These are phyloP conservation scores for Pediacus dermestoides DNA, from an alignment of 2,888 invertebrate genomes.

Conservation along the genomic window DNA sequence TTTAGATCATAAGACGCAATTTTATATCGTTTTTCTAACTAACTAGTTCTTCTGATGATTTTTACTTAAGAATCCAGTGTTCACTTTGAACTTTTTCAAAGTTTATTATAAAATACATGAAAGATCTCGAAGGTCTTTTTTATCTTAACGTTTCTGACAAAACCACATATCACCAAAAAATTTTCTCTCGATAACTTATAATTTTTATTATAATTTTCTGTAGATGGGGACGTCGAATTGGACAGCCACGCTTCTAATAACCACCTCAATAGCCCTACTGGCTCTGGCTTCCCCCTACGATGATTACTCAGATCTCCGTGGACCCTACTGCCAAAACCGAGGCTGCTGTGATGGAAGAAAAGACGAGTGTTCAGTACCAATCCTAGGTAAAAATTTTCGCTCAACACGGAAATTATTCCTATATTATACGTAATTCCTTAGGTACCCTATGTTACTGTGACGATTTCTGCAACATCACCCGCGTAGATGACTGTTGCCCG, in stretches of 20 bases:
- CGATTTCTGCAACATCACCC: slow-evolving; percentile 77
- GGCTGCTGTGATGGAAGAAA: slow-evolving; percentile 71
- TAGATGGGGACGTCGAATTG: slow-evolving; percentile 29
- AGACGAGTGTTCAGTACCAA: slow-evolving; percentile 79
- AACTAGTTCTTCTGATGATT: too few relatives aligned
- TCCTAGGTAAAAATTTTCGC: slow-evolving; percentile 56
- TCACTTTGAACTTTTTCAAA: too few relatives aligned
- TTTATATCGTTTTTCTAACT: too few relatives aligned
- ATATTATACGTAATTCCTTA: too few relatives aligned
- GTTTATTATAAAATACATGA: too few relatives aligned
- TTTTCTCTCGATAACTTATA: too few relatives aligned
- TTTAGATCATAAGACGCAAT: too few relatives aligned
- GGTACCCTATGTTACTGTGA: slow-evolving; percentile 93
- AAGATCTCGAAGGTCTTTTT: too few relatives aligned
- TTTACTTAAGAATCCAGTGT: too few relatives aligned
- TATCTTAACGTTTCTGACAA: too few relatives aligned
- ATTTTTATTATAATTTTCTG: too few relatives aligned
- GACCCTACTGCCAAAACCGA: slow-evolving; percentile 55
- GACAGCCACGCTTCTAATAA: slow-evolving; percentile 13
- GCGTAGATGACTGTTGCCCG: slow-evolving; percentile 85
- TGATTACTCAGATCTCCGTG: slow-evolving; percentile 52
- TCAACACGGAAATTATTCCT: slow-evolving; percentile 13
- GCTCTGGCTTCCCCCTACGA: slow-evolving; percentile 20
- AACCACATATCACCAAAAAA: too few relatives aligned
- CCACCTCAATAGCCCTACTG: slow-evolving; percentile 11